phyloP scores from a whole-genome alignment of 2,113 vertebrate species.

The Fulmarus glacialis region DNA sequence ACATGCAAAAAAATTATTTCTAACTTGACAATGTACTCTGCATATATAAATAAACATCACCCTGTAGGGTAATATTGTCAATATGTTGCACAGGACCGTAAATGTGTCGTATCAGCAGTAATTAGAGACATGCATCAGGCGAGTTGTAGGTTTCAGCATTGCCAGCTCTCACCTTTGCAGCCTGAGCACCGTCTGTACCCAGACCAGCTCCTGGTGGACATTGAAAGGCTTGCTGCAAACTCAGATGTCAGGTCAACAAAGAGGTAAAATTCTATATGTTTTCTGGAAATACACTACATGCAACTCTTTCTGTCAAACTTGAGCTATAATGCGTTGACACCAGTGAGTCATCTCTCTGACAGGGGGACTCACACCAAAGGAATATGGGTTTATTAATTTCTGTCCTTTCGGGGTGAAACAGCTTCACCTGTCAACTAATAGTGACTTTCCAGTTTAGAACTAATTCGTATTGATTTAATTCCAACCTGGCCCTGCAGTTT shows the following conservation, averaged over 20 bases:
- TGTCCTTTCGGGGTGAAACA: background rate
- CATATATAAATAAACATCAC: background rate
- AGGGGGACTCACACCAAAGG: background rate
- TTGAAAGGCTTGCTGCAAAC: background rate
- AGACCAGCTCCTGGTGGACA: background rate
- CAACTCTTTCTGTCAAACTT: background rate
- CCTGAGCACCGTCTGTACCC: background rate
- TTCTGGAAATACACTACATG: background rate
- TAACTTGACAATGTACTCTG: background rate
- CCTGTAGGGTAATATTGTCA: background rate
- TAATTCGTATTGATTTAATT: background rate
- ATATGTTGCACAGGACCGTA: fast-evolving
- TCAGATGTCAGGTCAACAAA: fast-evolving
- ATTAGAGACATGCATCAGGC: background rate
- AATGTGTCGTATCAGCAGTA: background rate
- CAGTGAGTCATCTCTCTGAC: background rate
- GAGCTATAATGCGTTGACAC: background rate
- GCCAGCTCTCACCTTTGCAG: background rate
- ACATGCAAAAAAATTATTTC: background rate
- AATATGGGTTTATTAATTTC: background rate
- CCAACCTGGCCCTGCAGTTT: background rate
- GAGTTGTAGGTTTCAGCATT: background rate
- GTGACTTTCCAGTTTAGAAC: background rate
- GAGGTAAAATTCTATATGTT: background rate
- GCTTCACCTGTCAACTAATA: background rate